Evolutionary conservation across 2,113 vertebrate genomes (phyloP).

Genomic region (Podocnemis expansa): DNA sequence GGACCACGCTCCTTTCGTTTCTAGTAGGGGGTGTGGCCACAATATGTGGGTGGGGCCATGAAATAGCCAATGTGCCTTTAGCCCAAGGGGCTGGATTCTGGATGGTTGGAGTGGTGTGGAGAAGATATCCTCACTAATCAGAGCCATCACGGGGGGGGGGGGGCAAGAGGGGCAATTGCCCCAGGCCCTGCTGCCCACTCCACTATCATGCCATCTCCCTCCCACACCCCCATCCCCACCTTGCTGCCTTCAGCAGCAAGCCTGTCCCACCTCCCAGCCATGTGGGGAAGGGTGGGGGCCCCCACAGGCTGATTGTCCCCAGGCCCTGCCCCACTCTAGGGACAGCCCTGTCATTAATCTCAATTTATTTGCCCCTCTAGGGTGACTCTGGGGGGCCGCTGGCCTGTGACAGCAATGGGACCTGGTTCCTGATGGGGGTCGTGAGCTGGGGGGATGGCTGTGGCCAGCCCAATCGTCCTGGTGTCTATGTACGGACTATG

Average conservation of each 20-base stretch:
- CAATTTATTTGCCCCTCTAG: slow-evolving; percentile 2
- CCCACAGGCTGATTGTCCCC: no score
- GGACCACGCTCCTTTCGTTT: neutral
- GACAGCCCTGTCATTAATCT: no score
- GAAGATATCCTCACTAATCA: neutral
- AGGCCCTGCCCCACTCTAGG: no score
- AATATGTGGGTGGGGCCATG: neutral
- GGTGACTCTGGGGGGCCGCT: slow-evolving; percentile 67
- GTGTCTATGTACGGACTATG: slow-evolving; percentile 40
- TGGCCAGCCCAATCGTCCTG: neutral
- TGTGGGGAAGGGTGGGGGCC: no score
- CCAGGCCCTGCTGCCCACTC: no score
- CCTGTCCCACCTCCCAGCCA: no score
- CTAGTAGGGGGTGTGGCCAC: neutral
- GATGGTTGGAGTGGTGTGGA: neutral
- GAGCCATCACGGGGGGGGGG: no score
- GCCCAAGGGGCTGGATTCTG: neutral
- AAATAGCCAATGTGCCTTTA: no score
- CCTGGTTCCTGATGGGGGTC: slow-evolving; percentile 61
- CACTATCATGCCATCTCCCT: no score
- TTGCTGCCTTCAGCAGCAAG: no score
- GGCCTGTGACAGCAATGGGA: slow-evolving; percentile 17
- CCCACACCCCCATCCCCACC: no score
- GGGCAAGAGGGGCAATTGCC: no score
- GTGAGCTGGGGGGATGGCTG: slow-evolving; percentile 56